Evolutionary conservation across 1,140 invertebrate species (phyloP), one percentile per base, ranked within the genome.

Genomic region (Dufourea novaeangliae): DNA sequence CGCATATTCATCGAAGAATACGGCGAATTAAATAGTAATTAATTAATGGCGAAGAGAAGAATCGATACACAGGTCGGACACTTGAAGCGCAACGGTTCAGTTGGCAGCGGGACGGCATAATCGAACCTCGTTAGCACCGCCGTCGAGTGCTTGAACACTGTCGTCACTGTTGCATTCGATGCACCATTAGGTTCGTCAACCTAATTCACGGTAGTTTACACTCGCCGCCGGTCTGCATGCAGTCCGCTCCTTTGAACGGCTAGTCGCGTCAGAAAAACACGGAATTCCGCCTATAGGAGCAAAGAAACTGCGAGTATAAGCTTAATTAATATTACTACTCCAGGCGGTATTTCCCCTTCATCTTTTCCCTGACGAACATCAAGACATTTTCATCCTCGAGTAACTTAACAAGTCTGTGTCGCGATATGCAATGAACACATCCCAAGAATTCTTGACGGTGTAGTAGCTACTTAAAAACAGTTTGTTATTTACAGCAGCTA

Each of bases 181-280:
- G 68, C 79, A 62, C 57, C 62, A 68, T 68, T 71, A 81, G 78
- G 64, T 82, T 83, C 80, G 75, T 82, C 82, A 83, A 82, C 69
- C 80, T 82, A 83, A 83, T 83, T 82, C 75, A 20, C 63, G 56
- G 50, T 63, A 78, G 79, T 83, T 83, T 82, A 82, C 81, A n/a
- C 66, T 69, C 32, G 56, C 79, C 62, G 50, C 14, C 32, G 72
- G 72, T 50, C 11, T n/a, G 34, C 62, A 34, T 56, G 50, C 34
- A 66, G 37, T 8, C 37, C 10, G 25, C 14, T n/a, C 12, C 59
- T 75, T 75, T 34, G 11, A 57, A 32, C 34, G 14, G 20, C 25
- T 41, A 20, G 7, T 44, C 1, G 0, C 12, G 44, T 64, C 32
- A 39, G 56, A 34, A 32, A n/a, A 59, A 8, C 72, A n/a, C 25